phyloP scores from a whole-genome alignment of 2,113 vertebrate species.

The Hirundichthys speculiger region DNA sequence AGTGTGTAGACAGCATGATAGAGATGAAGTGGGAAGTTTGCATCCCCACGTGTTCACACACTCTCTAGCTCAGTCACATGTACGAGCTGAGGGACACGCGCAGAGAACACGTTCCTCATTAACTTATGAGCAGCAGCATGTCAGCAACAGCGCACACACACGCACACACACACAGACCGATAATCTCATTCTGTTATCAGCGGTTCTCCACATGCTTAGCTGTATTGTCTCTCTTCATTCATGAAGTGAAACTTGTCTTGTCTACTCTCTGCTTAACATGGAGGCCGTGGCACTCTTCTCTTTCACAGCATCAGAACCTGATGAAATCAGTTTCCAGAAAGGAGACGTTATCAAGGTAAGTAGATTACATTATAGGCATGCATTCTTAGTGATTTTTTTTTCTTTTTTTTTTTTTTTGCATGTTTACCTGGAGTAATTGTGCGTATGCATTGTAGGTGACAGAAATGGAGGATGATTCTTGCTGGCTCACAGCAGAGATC shows the following conservation, averaged over 20 bases:
- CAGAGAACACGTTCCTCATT: constrained; percentile 57
- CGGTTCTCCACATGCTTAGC: not conserved
- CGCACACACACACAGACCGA: constrained; percentile 37
- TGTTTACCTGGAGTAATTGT: constrained; percentile 12
- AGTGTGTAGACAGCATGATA: constrained; percentile 15
- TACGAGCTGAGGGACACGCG: constrained; percentile 38
- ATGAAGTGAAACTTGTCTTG: constrained; percentile 38
- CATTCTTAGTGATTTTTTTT: not conserved
- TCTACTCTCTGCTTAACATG: constrained; percentile 70
- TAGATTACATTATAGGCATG: not conserved
- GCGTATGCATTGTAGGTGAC: constrained; percentile 83
- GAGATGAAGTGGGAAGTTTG: constrained; percentile 18
- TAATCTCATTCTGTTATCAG: constrained; percentile 41
- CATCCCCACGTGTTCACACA: constrained; percentile 48
- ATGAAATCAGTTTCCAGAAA: constrained; percentile 90
- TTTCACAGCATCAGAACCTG: constrained; percentile 85
- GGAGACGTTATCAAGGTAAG: constrained; percentile 91
- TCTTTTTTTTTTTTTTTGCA: too few species aligned
- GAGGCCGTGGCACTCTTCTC: constrained; percentile 91
- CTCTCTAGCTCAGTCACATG: constrained; percentile 51
- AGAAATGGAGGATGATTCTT: constrained; percentile 95
- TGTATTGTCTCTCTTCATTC: constrained; percentile 23
- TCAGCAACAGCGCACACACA: constrained; percentile 26
- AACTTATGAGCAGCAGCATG: constrained; percentile 65
- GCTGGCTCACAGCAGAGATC: constrained; percentile 93